These are phyloP conservation scores for Pollachius pollachius DNA, from an alignment of 2,113 vertebrate genomes.

Conservation along the genomic window DNA sequence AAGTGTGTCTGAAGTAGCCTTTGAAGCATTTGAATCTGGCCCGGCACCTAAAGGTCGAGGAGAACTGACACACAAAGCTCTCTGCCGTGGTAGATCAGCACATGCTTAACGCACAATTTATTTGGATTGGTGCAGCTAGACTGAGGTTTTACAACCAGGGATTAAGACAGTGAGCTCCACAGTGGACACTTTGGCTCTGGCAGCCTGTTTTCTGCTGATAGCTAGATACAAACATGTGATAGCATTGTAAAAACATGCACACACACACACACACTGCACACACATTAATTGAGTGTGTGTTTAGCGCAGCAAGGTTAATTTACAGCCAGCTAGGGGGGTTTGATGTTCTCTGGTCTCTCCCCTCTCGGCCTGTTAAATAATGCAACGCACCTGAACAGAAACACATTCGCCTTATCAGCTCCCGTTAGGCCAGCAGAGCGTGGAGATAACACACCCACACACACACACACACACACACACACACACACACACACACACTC, in stretches of 20 bases:
- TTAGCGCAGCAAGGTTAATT: slow-evolving; percentile 48
- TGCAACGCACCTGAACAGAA: slow-evolving; percentile 72
- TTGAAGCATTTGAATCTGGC: too few relatives aligned
- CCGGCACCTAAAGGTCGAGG: too few relatives aligned
- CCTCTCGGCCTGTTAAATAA: slow-evolving; percentile 68
- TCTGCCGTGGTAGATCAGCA: too few relatives aligned
- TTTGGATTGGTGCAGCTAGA: slow-evolving; percentile 18
- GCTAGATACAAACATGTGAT: not conserved
- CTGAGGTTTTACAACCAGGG: slow-evolving; percentile 26
- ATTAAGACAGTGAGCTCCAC: slow-evolving; percentile 18
- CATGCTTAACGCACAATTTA: not conserved
- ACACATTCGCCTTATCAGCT: slow-evolving; percentile 72
- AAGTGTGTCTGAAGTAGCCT: too few relatives aligned
- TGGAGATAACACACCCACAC: slow-evolving; percentile 55
- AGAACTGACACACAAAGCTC: too few relatives aligned
- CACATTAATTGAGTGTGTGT: slow-evolving; percentile 1
- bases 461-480: slow-evolving; percentile 18
- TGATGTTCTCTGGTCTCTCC: slow-evolving; percentile 57
- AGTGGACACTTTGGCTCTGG: slow-evolving; percentile 21
- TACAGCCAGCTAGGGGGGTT: slow-evolving; percentile 38
- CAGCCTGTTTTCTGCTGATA: too few relatives aligned
- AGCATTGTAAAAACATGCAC: slow-evolving; percentile 16
- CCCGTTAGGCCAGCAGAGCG: slow-evolving; percentile 61
- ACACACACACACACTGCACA: slow-evolving; percentile 2
- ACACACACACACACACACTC: too few relatives aligned